Evolutionary conservation across 2,888 invertebrate genomes (phyloP).

Genomic region (Dugesia japonica): DNA sequence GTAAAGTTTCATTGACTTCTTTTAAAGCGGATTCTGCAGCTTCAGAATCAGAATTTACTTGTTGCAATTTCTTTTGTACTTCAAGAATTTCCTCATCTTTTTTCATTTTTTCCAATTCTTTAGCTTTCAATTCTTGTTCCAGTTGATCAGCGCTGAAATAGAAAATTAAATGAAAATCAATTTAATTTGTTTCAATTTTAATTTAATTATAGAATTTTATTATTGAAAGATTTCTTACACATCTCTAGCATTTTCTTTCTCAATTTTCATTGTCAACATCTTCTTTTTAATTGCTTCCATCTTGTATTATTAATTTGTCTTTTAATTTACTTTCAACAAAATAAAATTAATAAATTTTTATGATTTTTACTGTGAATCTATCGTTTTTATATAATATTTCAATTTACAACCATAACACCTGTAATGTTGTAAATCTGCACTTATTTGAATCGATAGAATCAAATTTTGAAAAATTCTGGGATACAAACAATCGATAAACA

Average conservation of each 20-base stretch:
- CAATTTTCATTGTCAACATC: conserved; percentile 99
- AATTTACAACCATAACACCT: background rate
- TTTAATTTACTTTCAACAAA: too few species aligned
- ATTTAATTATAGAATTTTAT: background rate
- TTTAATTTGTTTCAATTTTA: background rate
- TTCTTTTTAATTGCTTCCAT: conserved; percentile 99
- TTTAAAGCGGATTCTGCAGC: conserved; percentile 87
- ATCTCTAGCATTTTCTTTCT: conserved; percentile 98
- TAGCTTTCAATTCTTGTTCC: conserved; percentile 73
- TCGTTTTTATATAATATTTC: background rate
- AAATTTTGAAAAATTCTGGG: background rate
- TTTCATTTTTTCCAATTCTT: conserved; percentile 55
- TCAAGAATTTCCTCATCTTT: conserved; percentile 85
- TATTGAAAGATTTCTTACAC: conserved; percentile 50
- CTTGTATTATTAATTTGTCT: background rate
- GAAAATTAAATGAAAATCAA: background rate
- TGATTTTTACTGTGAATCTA: background rate
- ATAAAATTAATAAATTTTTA: background rate
- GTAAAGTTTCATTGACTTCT: conserved; percentile 84
- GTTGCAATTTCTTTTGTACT: conserved; percentile 97
- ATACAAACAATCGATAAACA: background rate
- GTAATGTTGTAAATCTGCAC: background rate
- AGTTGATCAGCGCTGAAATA: conserved; percentile 65
- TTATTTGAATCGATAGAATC: background rate
- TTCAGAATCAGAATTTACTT: conserved; percentile 95